These are phyloP conservation scores for Plutomurus gul DNA, from an alignment of 1,140 invertebrate species.

Conservation along the genomic window DNA sequence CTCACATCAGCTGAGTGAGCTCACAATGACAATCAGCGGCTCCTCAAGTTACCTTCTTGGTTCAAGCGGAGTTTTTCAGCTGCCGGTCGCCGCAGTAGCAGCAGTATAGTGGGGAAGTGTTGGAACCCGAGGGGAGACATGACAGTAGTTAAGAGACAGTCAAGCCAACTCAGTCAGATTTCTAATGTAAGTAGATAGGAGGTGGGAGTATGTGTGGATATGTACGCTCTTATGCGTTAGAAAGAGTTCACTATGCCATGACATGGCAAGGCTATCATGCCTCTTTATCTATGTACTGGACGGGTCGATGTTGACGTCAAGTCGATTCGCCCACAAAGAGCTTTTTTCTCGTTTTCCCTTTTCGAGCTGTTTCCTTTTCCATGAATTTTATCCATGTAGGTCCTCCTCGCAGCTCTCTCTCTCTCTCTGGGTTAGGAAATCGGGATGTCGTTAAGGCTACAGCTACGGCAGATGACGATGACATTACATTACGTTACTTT, in stretches of 20 bases:
- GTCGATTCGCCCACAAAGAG: constrained; percentile 17
- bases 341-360: constrained; percentile 6
- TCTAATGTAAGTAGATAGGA: not conserved
- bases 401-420: not conserved
- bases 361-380: constrained; percentile 9
- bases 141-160: not conserved
- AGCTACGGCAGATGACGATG: constrained; percentile 21
- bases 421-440: constrained; percentile 27
- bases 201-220: not conserved
- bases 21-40: not conserved
- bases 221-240: too few relatives aligned
- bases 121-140: not conserved
- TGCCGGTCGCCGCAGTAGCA: not conserved
- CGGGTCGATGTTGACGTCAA: constrained; percentile 14
- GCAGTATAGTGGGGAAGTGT: not conserved
- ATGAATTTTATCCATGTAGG: constrained; percentile 19
- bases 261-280: not conserved
- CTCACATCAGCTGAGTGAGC: not conserved
- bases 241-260: not conserved
- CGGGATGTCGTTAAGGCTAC: constrained; percentile 2
- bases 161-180: not conserved
- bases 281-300: constrained; percentile 11
- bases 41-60: not conserved
- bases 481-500: constrained; percentile 30
- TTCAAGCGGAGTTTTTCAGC: not conserved